A percentile compares a stretch with the other conserved stretches of the same genome.
Evolutionary conservation across 2,113 vertebrate genomes (phyloP).

Genomic region (Nibea albiflora): DNA sequence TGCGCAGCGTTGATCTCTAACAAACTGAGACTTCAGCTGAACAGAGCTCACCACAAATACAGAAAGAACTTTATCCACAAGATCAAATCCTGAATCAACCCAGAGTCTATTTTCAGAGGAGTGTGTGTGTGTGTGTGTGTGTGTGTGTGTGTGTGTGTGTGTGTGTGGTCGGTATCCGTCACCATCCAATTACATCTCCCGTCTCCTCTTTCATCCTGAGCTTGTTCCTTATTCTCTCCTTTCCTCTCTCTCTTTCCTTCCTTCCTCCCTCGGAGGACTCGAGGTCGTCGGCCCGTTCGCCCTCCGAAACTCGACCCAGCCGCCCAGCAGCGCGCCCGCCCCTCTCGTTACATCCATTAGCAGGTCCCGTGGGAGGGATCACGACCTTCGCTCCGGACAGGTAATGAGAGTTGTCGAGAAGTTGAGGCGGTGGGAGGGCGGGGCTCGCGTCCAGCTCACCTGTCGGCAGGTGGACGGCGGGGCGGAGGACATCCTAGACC

Average conservation of each 20-base stretch:
- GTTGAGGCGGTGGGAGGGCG: conserved; percentile 4
- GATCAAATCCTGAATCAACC: conserved; percentile 33
- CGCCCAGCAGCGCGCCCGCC: neutral
- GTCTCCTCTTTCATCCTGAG: conserved; percentile 37
- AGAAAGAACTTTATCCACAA: neutral
- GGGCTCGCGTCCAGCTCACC: conserved; percentile 64
- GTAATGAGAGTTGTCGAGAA: conserved; percentile 46
- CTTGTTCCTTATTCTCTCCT: conserved; percentile 12
- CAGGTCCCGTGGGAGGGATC: conserved; percentile 51
- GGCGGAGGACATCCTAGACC: conserved; percentile 71
- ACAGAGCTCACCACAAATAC: neutral
- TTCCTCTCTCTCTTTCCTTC: neutral
- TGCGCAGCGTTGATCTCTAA: neutral
- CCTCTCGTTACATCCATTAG: conserved; percentile 73
- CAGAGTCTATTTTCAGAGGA: conserved; percentile 3
- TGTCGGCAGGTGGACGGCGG: conserved; percentile 78
- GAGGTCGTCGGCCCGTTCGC: neutral
- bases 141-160: conserved; percentile 35
- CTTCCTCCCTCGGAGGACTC: neutral
- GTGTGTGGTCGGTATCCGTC: conserved; percentile 27
- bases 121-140: neutral
- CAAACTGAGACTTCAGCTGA: neutral
- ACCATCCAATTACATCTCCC: conserved; percentile 28
- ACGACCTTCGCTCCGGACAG: conserved; percentile 48
- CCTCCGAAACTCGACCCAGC: conserved; percentile 34